Base-by-base conservation (phyloP, 2,113 vertebrate genomes). In the Cyprinodon tularosa region DNA sequence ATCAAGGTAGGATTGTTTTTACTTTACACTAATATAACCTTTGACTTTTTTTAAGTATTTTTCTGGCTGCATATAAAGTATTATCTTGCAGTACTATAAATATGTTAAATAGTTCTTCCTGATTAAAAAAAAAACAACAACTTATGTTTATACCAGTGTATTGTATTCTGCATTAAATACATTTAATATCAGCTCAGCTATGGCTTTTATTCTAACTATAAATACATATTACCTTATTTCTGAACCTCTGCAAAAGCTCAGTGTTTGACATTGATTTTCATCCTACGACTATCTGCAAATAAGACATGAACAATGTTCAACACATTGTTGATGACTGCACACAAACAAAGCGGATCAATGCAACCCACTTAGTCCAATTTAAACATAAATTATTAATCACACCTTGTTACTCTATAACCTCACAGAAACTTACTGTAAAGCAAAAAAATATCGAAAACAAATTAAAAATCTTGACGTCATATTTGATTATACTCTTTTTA, bases 361-460 rank as follows among this genome's bases (percentile, higher is more conserved):
- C 50, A 83, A 83, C 80, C 93, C 92, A 95, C 94, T 95, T 95
- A 66, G 93, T 82, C 91, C 91, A 92, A 94, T 94, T 92, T 91
- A 79, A 77, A 66, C 77, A 96, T 97, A 90, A 95, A 97, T 96
- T 95, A 97, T 96, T 96, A 88, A 96, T 66, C 87, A 50, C 39
- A 53, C 20, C 71, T 17, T 36, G 10, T n/a, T 62, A 13, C 61
- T 62, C 29, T 62, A 3, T 38, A 15, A n/a, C 62, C 4, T 72
- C 22, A 3, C 29, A 42, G 20, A 78, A 78, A 73, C 69, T 20
- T 68, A 39, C 4, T 74, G 50, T 72, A 37, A 37, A 57, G 15
- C 11, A 63, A 7, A 64, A 1, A 17, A 17, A 71, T 65, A 9
- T 62, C 13, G 29, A 70, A 10, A 37, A 63, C 2, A 63, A 14